Evolutionary conservation across 2,113 vertebrate species (phyloP).

Genomic region (Dipodomys ordii): DNA sequence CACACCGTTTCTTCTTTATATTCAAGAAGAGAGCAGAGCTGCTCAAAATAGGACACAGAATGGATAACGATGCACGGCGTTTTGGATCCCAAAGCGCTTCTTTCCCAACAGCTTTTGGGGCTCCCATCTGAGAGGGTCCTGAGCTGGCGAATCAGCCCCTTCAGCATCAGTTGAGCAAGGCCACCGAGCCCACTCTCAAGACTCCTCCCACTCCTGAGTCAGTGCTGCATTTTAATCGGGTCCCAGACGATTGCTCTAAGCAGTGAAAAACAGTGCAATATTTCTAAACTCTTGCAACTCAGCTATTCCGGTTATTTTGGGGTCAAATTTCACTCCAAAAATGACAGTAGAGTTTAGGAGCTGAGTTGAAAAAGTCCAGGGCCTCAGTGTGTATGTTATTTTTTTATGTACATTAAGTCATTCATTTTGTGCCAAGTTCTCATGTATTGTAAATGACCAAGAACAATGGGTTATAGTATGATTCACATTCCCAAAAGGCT

Average conservation of each 20-base stretch:
- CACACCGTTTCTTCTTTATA: neutral
- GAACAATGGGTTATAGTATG: too few species aligned
- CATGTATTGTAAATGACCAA: neutral
- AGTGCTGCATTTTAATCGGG: neutral
- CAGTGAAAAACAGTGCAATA: neutral
- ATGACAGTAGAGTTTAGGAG: neutral
- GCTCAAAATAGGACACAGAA: neutral
- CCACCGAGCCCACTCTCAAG: neutral
- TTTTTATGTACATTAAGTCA: neutral
- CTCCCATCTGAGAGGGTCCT: accelerated
- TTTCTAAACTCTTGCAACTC: neutral
- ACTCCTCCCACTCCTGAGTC: neutral
- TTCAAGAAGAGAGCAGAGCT: neutral
- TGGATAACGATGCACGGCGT: neutral
- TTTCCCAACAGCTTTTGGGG: neutral
- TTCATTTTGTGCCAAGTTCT: neutral
- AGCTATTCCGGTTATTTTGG: neutral
- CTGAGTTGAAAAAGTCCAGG: neutral
- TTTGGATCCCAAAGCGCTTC: neutral
- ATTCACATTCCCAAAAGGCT: too few species aligned
- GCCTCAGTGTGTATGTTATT: neutral
- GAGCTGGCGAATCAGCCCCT: accelerated
- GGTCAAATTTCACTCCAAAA: neutral
- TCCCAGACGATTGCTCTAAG: accelerated
- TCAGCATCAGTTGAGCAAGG: accelerated